Evolutionary conservation across 2,113 vertebrate species (phyloP).

Genomic region (Nesogale talazaci): DNA sequence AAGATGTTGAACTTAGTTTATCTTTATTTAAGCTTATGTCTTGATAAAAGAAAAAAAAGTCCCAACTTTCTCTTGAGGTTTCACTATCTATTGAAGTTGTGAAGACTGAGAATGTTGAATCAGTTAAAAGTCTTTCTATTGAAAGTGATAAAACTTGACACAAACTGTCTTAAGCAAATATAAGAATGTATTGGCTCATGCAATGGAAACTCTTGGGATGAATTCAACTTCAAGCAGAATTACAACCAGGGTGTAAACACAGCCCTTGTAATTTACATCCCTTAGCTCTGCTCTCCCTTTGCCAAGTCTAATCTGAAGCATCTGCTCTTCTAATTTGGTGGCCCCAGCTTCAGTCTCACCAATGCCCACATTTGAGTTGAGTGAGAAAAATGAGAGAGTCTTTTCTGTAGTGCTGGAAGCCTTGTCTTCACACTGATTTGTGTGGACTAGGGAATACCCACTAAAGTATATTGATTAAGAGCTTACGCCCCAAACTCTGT

Average conservation of each 20-base stretch:
- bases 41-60: not conserved
- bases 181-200: conserved; percentile 54
- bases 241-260: not conserved
- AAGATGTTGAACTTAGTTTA: too few species aligned
- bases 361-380: not conserved
- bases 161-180: conserved; percentile 72
- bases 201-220: not conserved
- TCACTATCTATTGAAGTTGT: conserved; percentile 43
- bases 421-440: not conserved
- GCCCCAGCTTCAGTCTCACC: not conserved
- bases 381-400: not conserved
- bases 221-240: conserved; percentile 17
- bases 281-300: not conserved
- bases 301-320: rapidly evolving
- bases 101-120: conserved; percentile 48
- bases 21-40: not conserved
- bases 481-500: not conserved
- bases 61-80: conserved; percentile 44
- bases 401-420: not conserved
- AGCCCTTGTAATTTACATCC: not conserved
- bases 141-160: conserved; percentile 65
- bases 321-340: not conserved
- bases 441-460: rapidly evolving
- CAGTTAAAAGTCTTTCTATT: conserved; percentile 50
- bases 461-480: not conserved